Percentiles rank a stretch among this genome's conserved stretches.
These are phyloP conservation scores for Pinctada fucata DNA, from an alignment of 2,888 invertebrate genomes.

Conservation along the genomic window DNA sequence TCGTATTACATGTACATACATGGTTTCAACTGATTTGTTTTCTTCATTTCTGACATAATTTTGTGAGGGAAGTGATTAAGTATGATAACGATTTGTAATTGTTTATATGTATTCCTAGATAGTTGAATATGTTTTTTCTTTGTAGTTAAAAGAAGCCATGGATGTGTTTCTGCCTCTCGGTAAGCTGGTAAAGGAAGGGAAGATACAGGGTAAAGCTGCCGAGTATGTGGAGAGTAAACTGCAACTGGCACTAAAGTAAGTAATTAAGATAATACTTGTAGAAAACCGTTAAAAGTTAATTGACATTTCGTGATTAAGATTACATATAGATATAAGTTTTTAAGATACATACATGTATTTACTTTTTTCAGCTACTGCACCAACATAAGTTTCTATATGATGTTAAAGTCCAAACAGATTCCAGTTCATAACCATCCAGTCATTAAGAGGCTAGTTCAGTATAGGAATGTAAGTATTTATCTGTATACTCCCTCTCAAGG, in stretches of 20 bases:
- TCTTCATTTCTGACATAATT: too few relatives aligned
- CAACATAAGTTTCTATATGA: constrained; percentile 90
- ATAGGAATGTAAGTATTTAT: constrained; percentile 77
- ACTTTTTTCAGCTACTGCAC: constrained; percentile 86
- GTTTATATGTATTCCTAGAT: too few relatives aligned
- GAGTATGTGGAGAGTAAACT: constrained; percentile 86
- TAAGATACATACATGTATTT: too few relatives aligned
- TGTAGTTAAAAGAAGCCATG: constrained; percentile 82
- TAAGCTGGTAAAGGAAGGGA: constrained; percentile 81
- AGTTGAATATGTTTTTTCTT: neutral
- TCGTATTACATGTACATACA: too few relatives aligned
- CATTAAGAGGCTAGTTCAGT: constrained; percentile 88
- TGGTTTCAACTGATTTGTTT: too few relatives aligned
- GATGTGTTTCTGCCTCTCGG: constrained; percentile 84
- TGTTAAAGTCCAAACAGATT: constrained; percentile 87
- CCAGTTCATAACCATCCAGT: constrained; percentile 92
- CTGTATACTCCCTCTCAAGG: too few relatives aligned
- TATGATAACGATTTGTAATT: too few relatives aligned
- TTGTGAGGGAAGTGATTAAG: too few relatives aligned
- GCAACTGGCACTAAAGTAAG: constrained; percentile 82
- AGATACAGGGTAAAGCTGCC: constrained; percentile 83
- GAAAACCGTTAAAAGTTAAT: neutral
- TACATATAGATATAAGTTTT: too few relatives aligned
- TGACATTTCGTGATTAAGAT: too few relatives aligned
- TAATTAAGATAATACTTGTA: neutral